These are phyloP conservation scores for Drosophila hydei DNA, from an alignment of 1,140 invertebrate genomes.

Conservation along the genomic window DNA sequence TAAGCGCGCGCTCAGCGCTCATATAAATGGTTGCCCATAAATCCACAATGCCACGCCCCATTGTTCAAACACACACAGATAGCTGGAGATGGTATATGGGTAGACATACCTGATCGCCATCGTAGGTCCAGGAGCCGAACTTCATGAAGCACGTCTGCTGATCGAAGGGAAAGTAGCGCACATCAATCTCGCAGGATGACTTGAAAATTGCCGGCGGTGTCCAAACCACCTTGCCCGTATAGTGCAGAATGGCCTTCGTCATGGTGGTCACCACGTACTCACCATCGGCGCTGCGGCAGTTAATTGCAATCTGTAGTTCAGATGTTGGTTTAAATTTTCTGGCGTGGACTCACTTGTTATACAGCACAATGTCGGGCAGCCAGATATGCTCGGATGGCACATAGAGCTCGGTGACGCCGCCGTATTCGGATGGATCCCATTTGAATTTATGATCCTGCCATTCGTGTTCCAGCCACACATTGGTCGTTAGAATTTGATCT, in stretches of 20 bases:
- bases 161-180: constrained; percentile 98
- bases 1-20: constrained; percentile 54
- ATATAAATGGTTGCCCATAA: constrained; percentile 68
- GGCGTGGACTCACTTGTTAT: constrained; percentile 93
- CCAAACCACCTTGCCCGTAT: constrained; percentile 95
- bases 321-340: not conserved
- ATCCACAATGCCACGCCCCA: constrained; percentile 60
- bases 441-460: constrained; percentile 98
- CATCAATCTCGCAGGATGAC: constrained; percentile 98
- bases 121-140: constrained; percentile 99
- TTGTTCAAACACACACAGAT: constrained; percentile 27
- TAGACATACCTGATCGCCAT: constrained; percentile 92
- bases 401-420: constrained; percentile 95
- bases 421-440: constrained; percentile 98
- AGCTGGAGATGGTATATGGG: not conserved
- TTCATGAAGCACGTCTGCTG: constrained; percentile 98
- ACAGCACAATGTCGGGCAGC: constrained; percentile 98
- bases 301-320: not conserved
- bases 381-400: constrained; percentile 97
- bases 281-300: constrained; percentile 93
- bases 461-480: constrained; percentile 98
- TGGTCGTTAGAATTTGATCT: constrained; percentile 97
- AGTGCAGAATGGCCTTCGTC: constrained; percentile 97
- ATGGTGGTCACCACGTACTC: constrained; percentile 99
- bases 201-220: constrained; percentile 99